A percentile compares a stretch with the other conserved stretches of the same genome.
These are phyloP conservation scores for Boloria euphrosyne DNA, from an alignment of 2,888 invertebrate species.

Conservation along the genomic window DNA sequence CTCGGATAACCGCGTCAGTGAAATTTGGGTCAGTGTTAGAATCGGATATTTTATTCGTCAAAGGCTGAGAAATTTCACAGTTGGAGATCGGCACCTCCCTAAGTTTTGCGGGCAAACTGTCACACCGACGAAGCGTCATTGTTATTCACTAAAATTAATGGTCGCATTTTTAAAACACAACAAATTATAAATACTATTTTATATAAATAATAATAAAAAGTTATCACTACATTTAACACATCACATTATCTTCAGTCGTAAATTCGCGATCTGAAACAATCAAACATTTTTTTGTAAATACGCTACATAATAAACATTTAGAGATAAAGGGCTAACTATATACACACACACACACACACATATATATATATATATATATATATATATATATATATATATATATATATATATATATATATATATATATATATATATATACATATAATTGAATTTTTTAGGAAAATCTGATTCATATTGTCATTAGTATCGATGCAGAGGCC, in stretches of 20 bases:
- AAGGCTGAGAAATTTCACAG: slow-evolving; percentile 41
- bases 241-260: slow-evolving; percentile 45
- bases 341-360: no score
- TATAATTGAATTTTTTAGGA: no score
- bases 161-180: slow-evolving; percentile 65
- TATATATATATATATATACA: no score
- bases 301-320: no score
- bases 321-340: no score
- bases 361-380: no score
- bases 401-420: no score
- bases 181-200: slow-evolving; percentile 12
- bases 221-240: slow-evolving; percentile 36
- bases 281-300: slow-evolving; percentile 22
- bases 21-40: slow-evolving; percentile 65
- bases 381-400: no score
- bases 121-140: slow-evolving; percentile 78
- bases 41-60: slow-evolving; percentile 55
- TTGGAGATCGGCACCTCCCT: slow-evolving; percentile 54
- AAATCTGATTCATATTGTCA: no score
- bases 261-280: slow-evolving; percentile 59
- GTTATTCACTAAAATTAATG: slow-evolving; percentile 53
- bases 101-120: slow-evolving; percentile 72
- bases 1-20: slow-evolving; percentile 57
- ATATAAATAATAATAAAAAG: no score
- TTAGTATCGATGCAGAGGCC: no score